Evolutionary conservation across 1,140 invertebrate genomes (phyloP).

Genomic region (Diorhabda carinulata): DNA sequence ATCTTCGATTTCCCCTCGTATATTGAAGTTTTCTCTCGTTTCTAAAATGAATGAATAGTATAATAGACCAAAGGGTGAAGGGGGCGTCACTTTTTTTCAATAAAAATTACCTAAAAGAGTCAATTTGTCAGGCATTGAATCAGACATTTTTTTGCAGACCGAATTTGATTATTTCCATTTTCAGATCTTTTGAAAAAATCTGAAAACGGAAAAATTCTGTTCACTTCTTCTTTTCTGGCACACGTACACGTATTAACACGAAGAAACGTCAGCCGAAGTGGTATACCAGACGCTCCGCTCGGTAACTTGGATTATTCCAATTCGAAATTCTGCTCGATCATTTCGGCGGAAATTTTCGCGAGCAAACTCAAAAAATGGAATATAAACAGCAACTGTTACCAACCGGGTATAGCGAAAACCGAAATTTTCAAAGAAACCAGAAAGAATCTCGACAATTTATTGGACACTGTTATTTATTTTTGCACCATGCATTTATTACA

Average conservation of each 20-base stretch:
- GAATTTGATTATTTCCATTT: not conserved
- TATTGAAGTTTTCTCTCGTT: too few species aligned
- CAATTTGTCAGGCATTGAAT: too few species aligned
- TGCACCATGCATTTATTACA: not conserved
- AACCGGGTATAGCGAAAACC: conserved; percentile 7
- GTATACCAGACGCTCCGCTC: not conserved
- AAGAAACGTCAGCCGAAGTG: too few species aligned
- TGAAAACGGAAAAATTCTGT: not conserved
- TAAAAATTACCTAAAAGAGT: too few species aligned
- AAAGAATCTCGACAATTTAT: not conserved
- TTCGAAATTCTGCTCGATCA: conserved; percentile 2
- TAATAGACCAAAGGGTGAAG: too few species aligned
- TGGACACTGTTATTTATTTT: not conserved
- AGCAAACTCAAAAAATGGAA: conserved; percentile 7
- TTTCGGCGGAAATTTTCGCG: conserved; percentile 8
- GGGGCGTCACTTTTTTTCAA: too few species aligned
- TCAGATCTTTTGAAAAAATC: conserved; percentile 16
- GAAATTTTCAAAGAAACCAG: not conserved
- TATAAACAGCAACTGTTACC: conserved; percentile 8
- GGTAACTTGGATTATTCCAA: conserved; percentile 4
- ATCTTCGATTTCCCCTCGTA: too few species aligned
- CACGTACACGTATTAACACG: conserved; percentile 1
- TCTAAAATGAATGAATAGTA: too few species aligned
- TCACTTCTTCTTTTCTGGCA: conserved; percentile 10
- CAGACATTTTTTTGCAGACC: too few species aligned